Evolutionary conservation across 2,888 invertebrate species (phyloP).

Genomic region (Celastrina argiolus): DNA sequence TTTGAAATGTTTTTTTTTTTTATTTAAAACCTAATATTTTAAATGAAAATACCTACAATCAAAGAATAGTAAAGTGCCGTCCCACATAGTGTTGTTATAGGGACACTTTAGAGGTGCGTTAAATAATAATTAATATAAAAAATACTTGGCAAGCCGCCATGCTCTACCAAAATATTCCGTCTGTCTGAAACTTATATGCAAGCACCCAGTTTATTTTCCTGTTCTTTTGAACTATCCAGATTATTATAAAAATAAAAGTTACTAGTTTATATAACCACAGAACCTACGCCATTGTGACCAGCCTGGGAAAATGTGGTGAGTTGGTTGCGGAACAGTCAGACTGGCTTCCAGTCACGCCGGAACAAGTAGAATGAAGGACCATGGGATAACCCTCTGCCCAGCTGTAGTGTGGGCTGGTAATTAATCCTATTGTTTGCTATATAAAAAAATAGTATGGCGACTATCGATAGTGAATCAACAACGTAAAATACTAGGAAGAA

Average conservation of each 20-base stretch:
- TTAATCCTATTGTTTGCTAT: too few species aligned
- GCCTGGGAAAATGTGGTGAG: too few species aligned
- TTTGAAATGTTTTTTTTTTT: background rate
- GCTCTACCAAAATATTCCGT: conserved; percentile 60
- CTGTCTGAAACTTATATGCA: conserved; percentile 30
- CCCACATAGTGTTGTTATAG: conserved; percentile 67
- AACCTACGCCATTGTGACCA: too few species aligned
- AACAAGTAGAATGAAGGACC: too few species aligned
- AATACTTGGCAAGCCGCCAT: conserved; percentile 55
- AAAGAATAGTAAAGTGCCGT: conserved; percentile 49
- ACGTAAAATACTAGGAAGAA: too few species aligned
- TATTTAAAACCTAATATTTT: conserved; percentile 29
- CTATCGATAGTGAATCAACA: too few species aligned
- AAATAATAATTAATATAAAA: conserved; percentile 76
- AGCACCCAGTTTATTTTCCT: conserved; percentile 28
- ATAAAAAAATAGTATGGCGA: too few species aligned
- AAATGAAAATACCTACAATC: conserved; percentile 71
- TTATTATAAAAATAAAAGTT: background rate
- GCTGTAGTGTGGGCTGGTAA: too few species aligned
- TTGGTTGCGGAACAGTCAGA: too few species aligned
- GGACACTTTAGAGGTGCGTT: conserved; percentile 66
- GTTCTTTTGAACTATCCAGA: conserved; percentile 8
- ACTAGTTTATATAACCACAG: background rate
- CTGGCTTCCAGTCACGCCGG: too few species aligned
- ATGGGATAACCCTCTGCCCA: too few species aligned